Conservation (phyloP, 1,140 invertebrate genomes). For the Portunus trituberculatus region DNA sequence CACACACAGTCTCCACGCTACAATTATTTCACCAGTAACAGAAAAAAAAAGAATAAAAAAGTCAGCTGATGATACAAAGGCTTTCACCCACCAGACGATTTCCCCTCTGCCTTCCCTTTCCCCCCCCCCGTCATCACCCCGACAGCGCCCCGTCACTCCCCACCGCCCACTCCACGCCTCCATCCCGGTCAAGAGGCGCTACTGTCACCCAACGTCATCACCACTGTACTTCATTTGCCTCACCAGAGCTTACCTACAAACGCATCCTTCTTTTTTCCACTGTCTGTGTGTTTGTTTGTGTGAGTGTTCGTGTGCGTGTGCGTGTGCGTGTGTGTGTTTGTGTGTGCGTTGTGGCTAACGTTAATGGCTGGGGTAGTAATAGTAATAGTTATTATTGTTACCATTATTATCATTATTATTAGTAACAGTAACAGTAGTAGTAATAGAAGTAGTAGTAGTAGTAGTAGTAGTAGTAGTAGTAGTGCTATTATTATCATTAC, state of each 20-base stretch:
- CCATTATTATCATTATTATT: not conserved
- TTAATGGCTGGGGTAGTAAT: not conserved
- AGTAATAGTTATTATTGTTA: not conserved
- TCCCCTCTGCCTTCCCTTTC: not conserved
- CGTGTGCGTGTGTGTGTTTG: too few species aligned
- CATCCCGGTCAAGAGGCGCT: not conserved
- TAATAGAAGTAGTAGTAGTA: not conserved
- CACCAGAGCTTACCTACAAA: too few species aligned
- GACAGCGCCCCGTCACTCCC: not conserved
- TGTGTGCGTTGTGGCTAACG: not conserved
- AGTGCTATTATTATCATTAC: not conserved
- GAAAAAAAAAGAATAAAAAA: not conserved
- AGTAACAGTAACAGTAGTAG: not conserved
- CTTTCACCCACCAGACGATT: not conserved
- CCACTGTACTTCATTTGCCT: too few species aligned
- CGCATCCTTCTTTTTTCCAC: too few species aligned
- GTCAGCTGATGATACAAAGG: conserved; percentile 1
- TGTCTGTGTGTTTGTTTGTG: too few species aligned
- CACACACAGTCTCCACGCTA: not conserved
- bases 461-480: not conserved
- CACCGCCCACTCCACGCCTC: not conserved
- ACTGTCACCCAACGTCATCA: too few species aligned
- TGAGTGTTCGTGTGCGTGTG: too few species aligned
- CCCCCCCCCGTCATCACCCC: not conserved
- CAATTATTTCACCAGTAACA: conserved; percentile 2